A percentile compares a stretch with the other conserved stretches of the same genome.
phyloP scores from a whole-genome alignment of 2,797 vertebrate species.

The Mormyrops attenuatus region DNA sequence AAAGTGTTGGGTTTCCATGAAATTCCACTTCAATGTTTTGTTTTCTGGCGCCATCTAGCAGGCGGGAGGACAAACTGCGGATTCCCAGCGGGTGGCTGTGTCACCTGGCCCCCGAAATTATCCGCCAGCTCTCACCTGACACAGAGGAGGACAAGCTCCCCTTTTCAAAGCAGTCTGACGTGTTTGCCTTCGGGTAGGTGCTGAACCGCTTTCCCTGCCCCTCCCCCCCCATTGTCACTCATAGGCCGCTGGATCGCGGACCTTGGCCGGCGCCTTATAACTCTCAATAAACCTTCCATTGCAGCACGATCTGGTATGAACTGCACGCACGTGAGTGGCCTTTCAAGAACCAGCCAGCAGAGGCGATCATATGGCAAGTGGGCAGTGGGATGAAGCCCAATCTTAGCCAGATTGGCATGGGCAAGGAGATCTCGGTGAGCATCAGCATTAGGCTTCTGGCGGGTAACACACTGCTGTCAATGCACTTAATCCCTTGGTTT shows the following conservation, averaged over 20 bases:
- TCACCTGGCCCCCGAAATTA: constrained; percentile 95
- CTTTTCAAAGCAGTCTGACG: constrained; percentile 96
- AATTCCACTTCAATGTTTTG: not conserved
- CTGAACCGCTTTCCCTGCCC: not conserved
- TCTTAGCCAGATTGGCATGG: constrained; percentile 93
- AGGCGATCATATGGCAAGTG: constrained; percentile 98
- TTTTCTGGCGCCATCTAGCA: constrained; percentile 41
- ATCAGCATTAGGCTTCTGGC: not conserved
- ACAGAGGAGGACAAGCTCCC: constrained; percentile 98
- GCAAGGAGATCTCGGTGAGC: constrained; percentile 95
- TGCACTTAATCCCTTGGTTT: not conserved
- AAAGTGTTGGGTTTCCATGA: not conserved
- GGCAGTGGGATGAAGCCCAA: constrained; percentile 93
- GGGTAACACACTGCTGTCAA: not conserved
- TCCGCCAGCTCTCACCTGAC: constrained; percentile 90
- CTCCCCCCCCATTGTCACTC: not conserved
- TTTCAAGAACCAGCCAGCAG: constrained; percentile 94
- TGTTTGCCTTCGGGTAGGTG: constrained; percentile 94
- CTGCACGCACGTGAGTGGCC: constrained; percentile 97
- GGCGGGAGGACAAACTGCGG: constrained; percentile 87
- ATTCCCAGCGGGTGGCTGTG: constrained; percentile 96
- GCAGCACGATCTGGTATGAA: constrained; percentile 97
- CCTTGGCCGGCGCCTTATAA: not conserved
- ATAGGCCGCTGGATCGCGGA: not conserved
- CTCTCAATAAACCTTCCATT: constrained; percentile 19